Evolutionary conservation across 2,888 invertebrate genomes (phyloP).

Genomic region (Sarcophaga subvicina): DNA sequence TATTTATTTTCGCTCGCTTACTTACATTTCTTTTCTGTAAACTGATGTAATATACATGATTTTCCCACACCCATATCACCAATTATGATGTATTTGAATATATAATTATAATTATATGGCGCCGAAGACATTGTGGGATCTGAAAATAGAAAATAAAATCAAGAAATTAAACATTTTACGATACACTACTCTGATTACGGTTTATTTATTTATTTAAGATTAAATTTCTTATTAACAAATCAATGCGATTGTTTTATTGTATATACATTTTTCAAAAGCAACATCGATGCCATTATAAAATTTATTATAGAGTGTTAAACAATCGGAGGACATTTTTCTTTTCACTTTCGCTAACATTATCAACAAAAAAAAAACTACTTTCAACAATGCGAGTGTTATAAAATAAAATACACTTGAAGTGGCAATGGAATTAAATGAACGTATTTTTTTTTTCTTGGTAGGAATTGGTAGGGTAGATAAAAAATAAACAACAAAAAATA

Average conservation of each 20-base stretch:
- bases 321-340: slow-evolving; percentile 23
- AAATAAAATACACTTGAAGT: too few species aligned
- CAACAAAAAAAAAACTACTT: neutral
- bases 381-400: neutral
- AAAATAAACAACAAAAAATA: neutral
- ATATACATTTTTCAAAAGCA: slow-evolving; percentile 75
- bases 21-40: slow-evolving; percentile 99
- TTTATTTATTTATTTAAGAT: neutral
- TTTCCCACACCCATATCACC: slow-evolving; percentile 99
- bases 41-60: slow-evolving; percentile 99
- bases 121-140: slow-evolving; percentile 92
- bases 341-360: slow-evolving; percentile 16
- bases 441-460: neutral
- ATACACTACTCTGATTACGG: neutral
- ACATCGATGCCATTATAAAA: slow-evolving; percentile 75
- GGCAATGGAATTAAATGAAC: slow-evolving; percentile 9
- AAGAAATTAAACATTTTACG: neutral
- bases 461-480: slow-evolving; percentile 7
- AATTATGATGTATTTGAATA: slow-evolving; percentile 99
- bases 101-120: slow-evolving; percentile 99
- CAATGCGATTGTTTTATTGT: neutral
- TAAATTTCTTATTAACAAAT: slow-evolving; percentile 17
- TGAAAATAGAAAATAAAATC: slow-evolving; percentile 66
- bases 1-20: slow-evolving; percentile 72
- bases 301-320: slow-evolving; percentile 69